phyloP scores from a whole-genome alignment of 2,797 vertebrate genomes.

The Chloroceryle inda region DNA sequence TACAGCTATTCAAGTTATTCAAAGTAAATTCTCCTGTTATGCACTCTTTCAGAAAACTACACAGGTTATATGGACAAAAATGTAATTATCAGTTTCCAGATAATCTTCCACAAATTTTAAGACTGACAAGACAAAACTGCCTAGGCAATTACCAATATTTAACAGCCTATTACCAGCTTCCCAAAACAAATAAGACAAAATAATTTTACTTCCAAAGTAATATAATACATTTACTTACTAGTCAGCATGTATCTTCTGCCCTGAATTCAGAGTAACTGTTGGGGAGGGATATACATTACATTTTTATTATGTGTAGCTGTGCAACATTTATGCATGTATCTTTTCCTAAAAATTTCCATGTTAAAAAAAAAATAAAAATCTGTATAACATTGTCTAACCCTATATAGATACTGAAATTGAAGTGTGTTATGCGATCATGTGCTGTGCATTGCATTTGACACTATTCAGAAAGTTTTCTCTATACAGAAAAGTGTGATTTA shows the following conservation, averaged over 20 bases:
- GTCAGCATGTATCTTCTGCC: background rate
- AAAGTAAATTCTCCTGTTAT: conserved; percentile 39
- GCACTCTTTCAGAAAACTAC: conserved; percentile 27
- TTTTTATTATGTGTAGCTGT: background rate
- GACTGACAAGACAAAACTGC: background rate
- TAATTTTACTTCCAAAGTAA: conserved; percentile 18
- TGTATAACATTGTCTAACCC: background rate
- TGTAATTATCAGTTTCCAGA: conserved; percentile 39
- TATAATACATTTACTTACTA: background rate
- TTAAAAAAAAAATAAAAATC: background rate
- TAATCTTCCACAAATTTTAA: conserved; percentile 27
- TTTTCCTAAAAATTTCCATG: background rate
- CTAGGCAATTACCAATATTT: conserved; percentile 43
- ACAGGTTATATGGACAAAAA: conserved; percentile 47
- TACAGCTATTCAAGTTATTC: conserved; percentile 56
- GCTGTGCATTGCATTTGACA: background rate
- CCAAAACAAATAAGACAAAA: conserved; percentile 33
- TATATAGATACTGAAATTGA: background rate
- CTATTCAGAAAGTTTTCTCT: background rate
- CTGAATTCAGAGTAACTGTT: background rate
- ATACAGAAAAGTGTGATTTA: background rate
- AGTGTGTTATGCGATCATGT: background rate
- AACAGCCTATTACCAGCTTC: background rate
- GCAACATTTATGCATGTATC: background rate
- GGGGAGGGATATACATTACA: background rate